These are phyloP conservation scores for Sycobia sp. DNA, from an alignment of 1,140 invertebrate genomes.

Conservation along the genomic window DNA sequence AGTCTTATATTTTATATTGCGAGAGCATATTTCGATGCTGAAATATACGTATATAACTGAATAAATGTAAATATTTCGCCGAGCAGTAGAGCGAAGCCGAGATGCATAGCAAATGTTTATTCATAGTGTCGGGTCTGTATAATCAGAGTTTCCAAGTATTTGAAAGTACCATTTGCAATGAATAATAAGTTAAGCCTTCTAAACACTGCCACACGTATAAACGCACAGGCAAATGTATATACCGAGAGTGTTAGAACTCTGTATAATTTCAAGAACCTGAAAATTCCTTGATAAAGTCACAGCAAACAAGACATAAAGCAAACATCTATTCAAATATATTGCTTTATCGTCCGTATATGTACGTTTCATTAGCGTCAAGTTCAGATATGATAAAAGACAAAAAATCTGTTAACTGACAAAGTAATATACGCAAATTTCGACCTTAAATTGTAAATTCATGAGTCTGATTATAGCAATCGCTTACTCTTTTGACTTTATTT, in stretches of 20 bases:
- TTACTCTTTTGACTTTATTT: no score
- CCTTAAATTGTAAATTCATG: no score
- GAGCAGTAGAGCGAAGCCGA: not conserved
- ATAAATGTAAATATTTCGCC: no score
- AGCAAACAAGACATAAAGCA: conserved; percentile 11
- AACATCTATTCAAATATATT: conserved; percentile 13
- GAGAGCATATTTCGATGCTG: conserved; percentile 28
- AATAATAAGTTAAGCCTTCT: conserved; percentile 8
- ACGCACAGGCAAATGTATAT: no score
- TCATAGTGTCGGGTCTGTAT: conserved; percentile 13
- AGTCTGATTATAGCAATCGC: no score
- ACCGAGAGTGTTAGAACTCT: conserved; percentile 23
- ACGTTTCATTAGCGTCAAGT: conserved; percentile 31
- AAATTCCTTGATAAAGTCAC: conserved; percentile 31
- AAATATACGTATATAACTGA: conserved; percentile 2
- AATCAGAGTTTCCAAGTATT: conserved; percentile 11
- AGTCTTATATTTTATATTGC: conserved; percentile 7
- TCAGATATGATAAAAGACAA: no score
- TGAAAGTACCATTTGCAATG: conserved; percentile 24
- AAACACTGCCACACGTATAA: no score
- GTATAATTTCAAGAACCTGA: conserved; percentile 27
- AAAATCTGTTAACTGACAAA: no score
- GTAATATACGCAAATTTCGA: no score
- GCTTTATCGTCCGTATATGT: conserved; percentile 47
- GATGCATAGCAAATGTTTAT: conserved; percentile 28